Evolutionary conservation across 2,113 vertebrate species (phyloP), one percentile per base, ranked within the genome.

Genomic region (Oxyura jamaicensis): DNA sequence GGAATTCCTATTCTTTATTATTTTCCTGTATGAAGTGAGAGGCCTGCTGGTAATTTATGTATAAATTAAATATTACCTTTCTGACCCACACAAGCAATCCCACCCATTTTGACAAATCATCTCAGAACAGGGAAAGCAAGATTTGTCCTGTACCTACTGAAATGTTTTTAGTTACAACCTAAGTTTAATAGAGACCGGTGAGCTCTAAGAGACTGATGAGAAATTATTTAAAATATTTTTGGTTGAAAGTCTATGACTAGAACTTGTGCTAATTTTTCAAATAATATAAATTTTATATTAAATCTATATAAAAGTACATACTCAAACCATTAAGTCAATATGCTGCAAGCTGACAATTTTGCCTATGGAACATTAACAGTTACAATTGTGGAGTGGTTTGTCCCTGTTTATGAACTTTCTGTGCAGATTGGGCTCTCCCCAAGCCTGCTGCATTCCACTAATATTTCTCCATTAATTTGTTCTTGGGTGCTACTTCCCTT

Each of bases 361-460:
- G 15, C 21, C 52, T 72, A 68, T 2, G 44, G 88, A 92, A 76
- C 11, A 76, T 41, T 31, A 87, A 93, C 83, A 81, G 92, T 96
- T 94, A 92, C 90, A 28, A 46, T 73, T 92, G 25, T 25, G 4
- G 48, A 69, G 55, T 48, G 46, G 46, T 48, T 48, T 68, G 44
- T 77, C 50, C 68, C 67, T 56, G 58, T 86, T 91, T 85, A 52
- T 73, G 78, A 63, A 41, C 44, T 73, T 93, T 75, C 48, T 88
- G 39, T 16, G 2, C 66, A 85, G 93, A 85, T 50, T 44, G 58
- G 62, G 83, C 65, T 93, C 15, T 85, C 28, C 71, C 52, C 35
- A 83, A 86, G 86, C 29, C 67, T 83, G 48, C 86, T 85, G 72
- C 82, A 52, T 92, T 94, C 91, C 90, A 19, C 73, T 82, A 16